Conservation (phyloP, 2,888 invertebrate species). For the Saturnia japonica region DNA sequence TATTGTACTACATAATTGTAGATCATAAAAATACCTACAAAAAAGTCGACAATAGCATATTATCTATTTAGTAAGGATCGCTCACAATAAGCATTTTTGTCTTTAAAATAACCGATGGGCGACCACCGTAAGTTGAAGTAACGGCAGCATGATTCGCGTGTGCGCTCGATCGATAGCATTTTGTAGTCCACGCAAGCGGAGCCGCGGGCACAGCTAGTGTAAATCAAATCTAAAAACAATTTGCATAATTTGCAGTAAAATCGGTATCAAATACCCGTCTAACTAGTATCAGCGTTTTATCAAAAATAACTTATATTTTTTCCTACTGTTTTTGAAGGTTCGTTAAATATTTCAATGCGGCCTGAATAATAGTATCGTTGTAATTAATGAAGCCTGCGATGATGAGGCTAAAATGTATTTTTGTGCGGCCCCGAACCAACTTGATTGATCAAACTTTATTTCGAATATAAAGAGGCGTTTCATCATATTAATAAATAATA, state of each 20-base stretch:
- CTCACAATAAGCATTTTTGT: too few relatives aligned
- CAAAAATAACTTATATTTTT: conserved; percentile 5
- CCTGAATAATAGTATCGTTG: conserved; percentile 18
- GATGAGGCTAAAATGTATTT: conserved; percentile 17
- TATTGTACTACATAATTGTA: too few relatives aligned
- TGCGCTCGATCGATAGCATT: too few relatives aligned
- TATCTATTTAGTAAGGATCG: too few relatives aligned
- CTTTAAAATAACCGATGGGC: too few relatives aligned
- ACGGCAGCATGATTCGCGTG: too few relatives aligned
- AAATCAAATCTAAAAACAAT: background rate
- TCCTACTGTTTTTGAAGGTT: conserved; percentile 21
- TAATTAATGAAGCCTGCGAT: conserved; percentile 21
- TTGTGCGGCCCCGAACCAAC: background rate
- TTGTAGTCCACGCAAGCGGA: too few relatives aligned
- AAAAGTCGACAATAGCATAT: too few relatives aligned
- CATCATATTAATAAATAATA: background rate
- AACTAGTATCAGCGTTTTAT: background rate
- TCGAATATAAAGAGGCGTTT: conserved; percentile 7
- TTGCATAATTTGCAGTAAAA: background rate
- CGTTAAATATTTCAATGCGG: conserved; percentile 20
- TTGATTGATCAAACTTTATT: conserved; percentile 20
- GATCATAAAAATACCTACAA: too few relatives aligned
- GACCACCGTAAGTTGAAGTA: too few relatives aligned
- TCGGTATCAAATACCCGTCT: background rate
- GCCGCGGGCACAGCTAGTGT: too few relatives aligned